A percentile compares a stretch with the other conserved stretches of the same genome.
These are phyloP conservation scores for Cynoglossus semilaevis DNA, from an alignment of 2,113 vertebrate genomes.

Conservation along the genomic window DNA sequence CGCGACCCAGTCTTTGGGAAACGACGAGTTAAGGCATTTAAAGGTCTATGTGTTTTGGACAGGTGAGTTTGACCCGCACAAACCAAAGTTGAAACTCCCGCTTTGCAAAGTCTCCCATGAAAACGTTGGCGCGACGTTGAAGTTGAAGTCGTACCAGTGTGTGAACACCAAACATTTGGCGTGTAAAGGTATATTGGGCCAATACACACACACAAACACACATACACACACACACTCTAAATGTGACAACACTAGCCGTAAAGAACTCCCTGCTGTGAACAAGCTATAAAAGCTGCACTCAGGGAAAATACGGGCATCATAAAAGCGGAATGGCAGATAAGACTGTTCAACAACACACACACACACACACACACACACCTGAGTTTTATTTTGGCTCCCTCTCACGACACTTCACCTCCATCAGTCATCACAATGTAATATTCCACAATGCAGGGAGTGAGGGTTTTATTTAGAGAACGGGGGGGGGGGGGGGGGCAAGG, in stretches of 20 bases:
- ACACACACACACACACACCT: slow-evolving; percentile 1
- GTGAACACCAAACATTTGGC: slow-evolving; percentile 18
- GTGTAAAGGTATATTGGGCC: slow-evolving; percentile 17
- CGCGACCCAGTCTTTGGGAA: too few species aligned
- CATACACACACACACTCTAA: neutral
- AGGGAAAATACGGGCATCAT: slow-evolving; percentile 39
- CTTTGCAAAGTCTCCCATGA: too few species aligned
- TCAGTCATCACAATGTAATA: slow-evolving; percentile 40
- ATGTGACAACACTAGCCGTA: slow-evolving; percentile 60
- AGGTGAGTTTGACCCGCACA: too few species aligned
- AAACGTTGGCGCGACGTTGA: too few species aligned
- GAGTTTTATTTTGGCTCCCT: neutral
- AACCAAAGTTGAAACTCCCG: too few species aligned
- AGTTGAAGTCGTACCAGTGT: slow-evolving; percentile 2
- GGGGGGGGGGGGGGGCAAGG: slow-evolving; percentile 12
- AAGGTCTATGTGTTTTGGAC: too few species aligned
- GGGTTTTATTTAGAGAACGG: slow-evolving; percentile 18
- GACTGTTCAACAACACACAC: slow-evolving; percentile 14
- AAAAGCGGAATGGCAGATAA: slow-evolving; percentile 26
- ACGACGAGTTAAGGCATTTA: too few species aligned
- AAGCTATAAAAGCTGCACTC: slow-evolving; percentile 34
- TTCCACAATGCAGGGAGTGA: neutral
- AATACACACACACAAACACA: neutral
- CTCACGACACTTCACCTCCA: slow-evolving; percentile 1
- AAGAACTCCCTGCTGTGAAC: slow-evolving; percentile 43